phyloP scores from a whole-genome alignment of 2,113 vertebrate species.

The Channa argus region DNA sequence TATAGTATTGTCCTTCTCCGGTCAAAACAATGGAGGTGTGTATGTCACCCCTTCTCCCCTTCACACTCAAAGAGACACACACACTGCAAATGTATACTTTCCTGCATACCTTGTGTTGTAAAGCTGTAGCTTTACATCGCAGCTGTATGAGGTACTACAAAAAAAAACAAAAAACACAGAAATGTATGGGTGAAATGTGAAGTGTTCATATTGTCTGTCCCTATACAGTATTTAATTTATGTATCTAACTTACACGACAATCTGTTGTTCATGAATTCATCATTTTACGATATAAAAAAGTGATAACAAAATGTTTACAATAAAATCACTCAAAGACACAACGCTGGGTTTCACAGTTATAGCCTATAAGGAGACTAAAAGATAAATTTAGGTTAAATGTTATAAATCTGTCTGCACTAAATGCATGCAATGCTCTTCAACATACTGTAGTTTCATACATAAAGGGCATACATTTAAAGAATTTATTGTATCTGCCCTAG shows the following conservation, averaged over 20 bases:
- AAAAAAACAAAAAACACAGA: too few relatives aligned
- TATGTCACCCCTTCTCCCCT: conserved; percentile 1
- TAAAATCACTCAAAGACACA: conserved; percentile 1
- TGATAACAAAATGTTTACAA: conserved; percentile 20
- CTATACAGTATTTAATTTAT: too few relatives aligned
- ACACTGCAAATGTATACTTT: not conserved
- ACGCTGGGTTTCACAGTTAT: not conserved
- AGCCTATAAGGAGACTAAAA: not conserved
- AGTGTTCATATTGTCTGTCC: too few relatives aligned
- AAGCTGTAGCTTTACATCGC: too few relatives aligned
- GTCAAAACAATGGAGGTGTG: conserved; percentile 45
- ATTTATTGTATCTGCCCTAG: not conserved
- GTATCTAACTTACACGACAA: too few relatives aligned
- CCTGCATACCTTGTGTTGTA: too few relatives aligned
- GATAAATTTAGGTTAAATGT: too few relatives aligned
- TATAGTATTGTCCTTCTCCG: conserved; percentile 52
- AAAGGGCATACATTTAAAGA: not conserved
- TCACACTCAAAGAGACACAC: not conserved
- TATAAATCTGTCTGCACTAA: not conserved
- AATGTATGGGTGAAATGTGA: too few relatives aligned
- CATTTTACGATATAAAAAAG: not conserved
- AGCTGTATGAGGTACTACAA: too few relatives aligned
- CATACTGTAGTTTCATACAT: not conserved
- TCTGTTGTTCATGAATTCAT: too few relatives aligned
- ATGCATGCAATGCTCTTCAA: not conserved